These are phyloP conservation scores for Hyperoplus immaculatus DNA, from an alignment of 2,797 vertebrate species.

Conservation along the genomic window DNA sequence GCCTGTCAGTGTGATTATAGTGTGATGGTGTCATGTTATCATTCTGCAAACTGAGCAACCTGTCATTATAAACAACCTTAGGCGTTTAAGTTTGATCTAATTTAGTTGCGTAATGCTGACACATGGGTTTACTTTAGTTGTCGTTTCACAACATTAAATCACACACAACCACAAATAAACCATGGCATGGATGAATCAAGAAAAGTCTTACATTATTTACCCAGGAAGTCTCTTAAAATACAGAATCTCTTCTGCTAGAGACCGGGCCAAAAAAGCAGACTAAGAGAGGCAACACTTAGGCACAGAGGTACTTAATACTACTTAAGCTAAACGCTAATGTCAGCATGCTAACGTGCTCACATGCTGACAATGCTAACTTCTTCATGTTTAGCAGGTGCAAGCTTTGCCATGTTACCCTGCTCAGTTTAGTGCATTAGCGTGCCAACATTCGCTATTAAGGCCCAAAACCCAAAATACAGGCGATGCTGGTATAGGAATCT, in stretches of 20 bases:
- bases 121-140: not conserved
- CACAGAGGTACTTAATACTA: not conserved
- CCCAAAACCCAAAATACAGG: not conserved
- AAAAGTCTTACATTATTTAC: conserved; percentile 12
- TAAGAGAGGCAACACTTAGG: not conserved
- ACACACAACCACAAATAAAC: conserved; percentile 1
- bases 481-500: not conserved
- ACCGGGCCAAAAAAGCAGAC: not conserved
- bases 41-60: not conserved
- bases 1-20: conserved; percentile 1
- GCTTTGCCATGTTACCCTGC: not conserved
- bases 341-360: not conserved
- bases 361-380: not conserved
- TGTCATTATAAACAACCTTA: conserved; percentile 6
- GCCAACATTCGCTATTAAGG: not conserved
- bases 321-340: not conserved
- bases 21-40: conserved; percentile 5
- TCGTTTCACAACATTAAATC: conserved; percentile 9
- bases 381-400: not conserved
- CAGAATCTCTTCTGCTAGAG: conserved; percentile 9
- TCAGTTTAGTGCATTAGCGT: not conserved
- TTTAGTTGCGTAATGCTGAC: not conserved
- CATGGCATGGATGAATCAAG: conserved; percentile 17
- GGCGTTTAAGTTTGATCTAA: not conserved
- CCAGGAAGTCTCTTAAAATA: conserved; percentile 22